Base-by-base conservation (phyloP, 2,797 vertebrate species). In the Characodon lateralis region DNA sequence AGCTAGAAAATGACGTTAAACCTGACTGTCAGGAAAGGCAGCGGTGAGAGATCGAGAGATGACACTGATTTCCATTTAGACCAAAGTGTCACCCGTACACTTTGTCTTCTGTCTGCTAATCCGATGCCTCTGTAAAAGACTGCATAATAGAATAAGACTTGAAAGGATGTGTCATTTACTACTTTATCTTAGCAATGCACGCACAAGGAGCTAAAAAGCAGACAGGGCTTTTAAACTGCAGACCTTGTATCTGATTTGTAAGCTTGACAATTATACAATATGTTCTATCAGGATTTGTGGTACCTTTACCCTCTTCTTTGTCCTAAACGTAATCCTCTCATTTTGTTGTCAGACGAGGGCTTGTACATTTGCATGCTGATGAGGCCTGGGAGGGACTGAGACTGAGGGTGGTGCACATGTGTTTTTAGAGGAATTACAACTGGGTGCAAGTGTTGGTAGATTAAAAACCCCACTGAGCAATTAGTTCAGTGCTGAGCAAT, bases 311-410 rank as follows among this genome's bases (percentile, higher is more conserved):
- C 55, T 68, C 53, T 59, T 82, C 82, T 86, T 84, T 83, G 81
- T 91, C 76, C 83, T 81, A 79, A 88, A 84, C 74, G 18, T 79
- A 80, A 88, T 74, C 83, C 78, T 85, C 83, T 87, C 50, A 61
- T 82, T 50, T 81, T 14, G 46, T 84, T 81, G 79, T 89, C 83
- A 78, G 71, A 76, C 69, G 0, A 71, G 55, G 61, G 77, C 79
- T 85, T 81, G 53, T 65, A 81, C 80, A 72, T 87, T 85, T 87
- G 80, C 84, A 88, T 87, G 87, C 81, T 89, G 88, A 87, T 89
- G 84, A 77, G 78, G 22, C 69, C 66, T 55, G 61, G 53, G 72
- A 81, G 78, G 63, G 22, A 66, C 31, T 28, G 28, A 78, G 76
- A 74, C 50, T 53, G 63, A 66, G 58, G 41, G 39, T 63, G 73